Conservation (phyloP, 1,140 invertebrate genomes). For the Caenorhabditis remanei region DNA sequence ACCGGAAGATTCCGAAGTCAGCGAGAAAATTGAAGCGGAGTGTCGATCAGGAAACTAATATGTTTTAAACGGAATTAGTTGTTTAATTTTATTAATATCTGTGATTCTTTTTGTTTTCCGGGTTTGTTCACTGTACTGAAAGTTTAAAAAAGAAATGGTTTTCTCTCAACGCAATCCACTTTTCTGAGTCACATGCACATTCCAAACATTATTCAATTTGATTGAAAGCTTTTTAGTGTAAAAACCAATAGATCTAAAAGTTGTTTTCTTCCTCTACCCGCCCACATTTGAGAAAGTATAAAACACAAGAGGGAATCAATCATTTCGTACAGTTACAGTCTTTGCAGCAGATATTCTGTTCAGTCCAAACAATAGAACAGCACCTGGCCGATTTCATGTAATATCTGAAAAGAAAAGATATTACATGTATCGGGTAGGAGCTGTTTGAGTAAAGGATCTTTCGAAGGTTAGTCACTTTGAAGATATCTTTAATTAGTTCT, state of each 20-base stretch:
- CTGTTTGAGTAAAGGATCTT: background rate
- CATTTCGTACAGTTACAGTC: background rate
- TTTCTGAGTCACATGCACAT: background rate
- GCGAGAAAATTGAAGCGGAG: slow-evolving; percentile 26
- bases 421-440: slow-evolving; percentile 51
- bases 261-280: background rate
- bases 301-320: background rate
- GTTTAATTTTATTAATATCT: background rate
- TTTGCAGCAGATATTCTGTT: background rate
- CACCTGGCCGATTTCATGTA: slow-evolving; percentile 32
- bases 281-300: slow-evolving; percentile 8
- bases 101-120: background rate
- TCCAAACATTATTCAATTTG: slow-evolving; percentile 19
- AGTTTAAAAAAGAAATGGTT: background rate
- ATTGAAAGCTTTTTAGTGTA: slow-evolving; percentile 26
- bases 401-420: background rate
- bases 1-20: background rate
- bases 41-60: slow-evolving; percentile 9
- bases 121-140: background rate
- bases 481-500: too few relatives aligned
- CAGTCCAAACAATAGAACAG: background rate
- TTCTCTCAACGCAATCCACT: background rate
- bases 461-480: too few relatives aligned
- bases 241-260: slow-evolving; percentile 30
- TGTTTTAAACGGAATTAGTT: background rate